These are phyloP conservation scores for Acrobasis repandana DNA, from an alignment of 2,888 invertebrate genomes.

Conservation along the genomic window DNA sequence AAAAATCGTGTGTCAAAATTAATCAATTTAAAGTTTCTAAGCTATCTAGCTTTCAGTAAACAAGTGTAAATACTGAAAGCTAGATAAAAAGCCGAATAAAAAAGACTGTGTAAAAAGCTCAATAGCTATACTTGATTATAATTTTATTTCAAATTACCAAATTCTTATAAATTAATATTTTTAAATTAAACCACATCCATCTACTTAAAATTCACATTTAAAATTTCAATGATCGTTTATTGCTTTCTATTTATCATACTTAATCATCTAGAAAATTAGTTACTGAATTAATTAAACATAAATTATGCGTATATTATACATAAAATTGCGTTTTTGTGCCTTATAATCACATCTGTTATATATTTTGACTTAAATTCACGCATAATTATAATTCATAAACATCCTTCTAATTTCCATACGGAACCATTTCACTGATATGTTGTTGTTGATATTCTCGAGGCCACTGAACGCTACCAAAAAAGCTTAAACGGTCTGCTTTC, in stretches of 20 bases:
- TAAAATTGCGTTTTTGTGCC: background rate
- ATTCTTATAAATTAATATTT: no score
- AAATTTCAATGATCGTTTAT: background rate
- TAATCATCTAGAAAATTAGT: background rate
- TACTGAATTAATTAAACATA: background rate
- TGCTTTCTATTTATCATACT: background rate
- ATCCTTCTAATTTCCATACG: background rate
- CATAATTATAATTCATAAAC: background rate
- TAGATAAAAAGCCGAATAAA: no score
- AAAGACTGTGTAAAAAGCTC: no score
- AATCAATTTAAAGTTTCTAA: no score
- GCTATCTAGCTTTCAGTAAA: no score
- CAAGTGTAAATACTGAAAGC: no score
- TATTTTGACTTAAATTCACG: background rate
- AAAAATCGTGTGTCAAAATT: no score
- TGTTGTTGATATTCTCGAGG: background rate
- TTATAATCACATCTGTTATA: background rate
- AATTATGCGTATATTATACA: no score
- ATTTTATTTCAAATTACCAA: no score
- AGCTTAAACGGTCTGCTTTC: slow-evolving; percentile 18
- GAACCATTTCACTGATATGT: slow-evolving; percentile 2
- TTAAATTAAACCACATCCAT: background rate
- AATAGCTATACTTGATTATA: no score
- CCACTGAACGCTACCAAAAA: slow-evolving; percentile 1
- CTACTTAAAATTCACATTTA: background rate